A percentile compares a stretch with the other conserved stretches of the same genome.
phyloP scores from a whole-genome alignment of 2,797 vertebrate species.

The Microtus californicus region DNA sequence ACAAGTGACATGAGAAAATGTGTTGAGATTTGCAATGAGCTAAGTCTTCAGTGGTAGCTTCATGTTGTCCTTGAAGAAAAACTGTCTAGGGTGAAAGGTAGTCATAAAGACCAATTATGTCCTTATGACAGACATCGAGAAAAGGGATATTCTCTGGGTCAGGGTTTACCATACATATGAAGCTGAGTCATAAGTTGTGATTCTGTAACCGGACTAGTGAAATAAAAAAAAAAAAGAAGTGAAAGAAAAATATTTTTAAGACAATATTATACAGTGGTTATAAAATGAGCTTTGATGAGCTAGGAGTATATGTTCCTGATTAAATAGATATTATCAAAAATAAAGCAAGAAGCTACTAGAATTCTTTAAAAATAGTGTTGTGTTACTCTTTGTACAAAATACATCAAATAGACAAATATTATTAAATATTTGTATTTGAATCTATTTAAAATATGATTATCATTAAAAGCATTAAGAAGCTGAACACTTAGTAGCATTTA shows the following conservation, averaged over 20 bases:
- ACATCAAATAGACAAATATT: background rate
- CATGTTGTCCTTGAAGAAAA: background rate
- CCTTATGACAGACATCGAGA: background rate
- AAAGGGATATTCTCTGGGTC: background rate
- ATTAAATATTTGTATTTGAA: background rate
- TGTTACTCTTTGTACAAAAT: background rate
- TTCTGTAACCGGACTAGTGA: background rate
- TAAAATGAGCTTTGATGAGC: background rate
- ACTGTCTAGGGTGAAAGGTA: background rate
- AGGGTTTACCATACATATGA: background rate
- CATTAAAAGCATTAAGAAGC: background rate
- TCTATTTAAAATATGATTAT: background rate
- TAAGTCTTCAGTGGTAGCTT: background rate
- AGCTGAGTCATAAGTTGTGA: background rate
- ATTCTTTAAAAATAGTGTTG: slow-evolving; percentile 21
- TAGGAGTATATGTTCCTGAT: background rate
- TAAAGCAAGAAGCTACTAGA: background rate
- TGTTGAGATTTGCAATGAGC: background rate
- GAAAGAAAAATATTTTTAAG: slow-evolving; percentile 4
- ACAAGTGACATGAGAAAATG: background rate
- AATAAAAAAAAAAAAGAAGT: background rate
- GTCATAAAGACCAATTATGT: background rate
- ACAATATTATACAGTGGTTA: background rate
- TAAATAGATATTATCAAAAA: background rate
- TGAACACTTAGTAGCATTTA: background rate